Evolutionary conservation across 2,888 invertebrate species (phyloP).

Genomic region (Pherbina coryleti): DNA sequence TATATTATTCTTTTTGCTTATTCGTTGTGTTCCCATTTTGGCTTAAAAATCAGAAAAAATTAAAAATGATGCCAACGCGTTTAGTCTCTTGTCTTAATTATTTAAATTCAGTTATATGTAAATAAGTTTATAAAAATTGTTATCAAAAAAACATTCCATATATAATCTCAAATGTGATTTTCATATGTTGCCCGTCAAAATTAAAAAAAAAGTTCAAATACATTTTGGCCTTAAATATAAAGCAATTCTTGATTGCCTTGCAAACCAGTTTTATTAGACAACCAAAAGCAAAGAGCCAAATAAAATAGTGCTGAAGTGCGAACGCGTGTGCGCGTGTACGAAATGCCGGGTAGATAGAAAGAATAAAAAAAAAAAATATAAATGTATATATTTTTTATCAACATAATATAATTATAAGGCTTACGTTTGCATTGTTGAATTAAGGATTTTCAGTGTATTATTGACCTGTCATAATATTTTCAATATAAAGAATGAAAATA

Average conservation of each 20-base stretch:
- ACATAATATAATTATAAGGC: neutral
- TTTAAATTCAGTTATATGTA: neutral
- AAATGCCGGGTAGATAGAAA: neutral
- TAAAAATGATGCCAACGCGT: conserved; percentile 3
- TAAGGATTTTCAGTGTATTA: no score
- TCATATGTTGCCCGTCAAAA: neutral
- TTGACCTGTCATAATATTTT: no score
- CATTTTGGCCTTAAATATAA: neutral
- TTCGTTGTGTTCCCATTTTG: conserved; percentile 6
- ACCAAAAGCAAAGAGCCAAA: neutral
- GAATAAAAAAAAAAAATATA: neutral
- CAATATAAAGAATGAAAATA: no score
- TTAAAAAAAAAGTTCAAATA: neutral
- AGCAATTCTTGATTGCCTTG: neutral
- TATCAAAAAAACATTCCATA: neutral
- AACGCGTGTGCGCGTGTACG: neutral
- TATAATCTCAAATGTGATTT: neutral
- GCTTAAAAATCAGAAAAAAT: neutral
- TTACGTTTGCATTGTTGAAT: conserved; percentile 5
- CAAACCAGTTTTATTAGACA: neutral
- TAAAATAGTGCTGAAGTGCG: neutral
- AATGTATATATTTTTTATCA: neutral
- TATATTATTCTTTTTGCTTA: neutral
- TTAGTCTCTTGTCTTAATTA: neutral
- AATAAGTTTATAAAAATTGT: neutral